phyloP scores from a whole-genome alignment of 2,888 invertebrate species.

The Cantharis rufa region DNA sequence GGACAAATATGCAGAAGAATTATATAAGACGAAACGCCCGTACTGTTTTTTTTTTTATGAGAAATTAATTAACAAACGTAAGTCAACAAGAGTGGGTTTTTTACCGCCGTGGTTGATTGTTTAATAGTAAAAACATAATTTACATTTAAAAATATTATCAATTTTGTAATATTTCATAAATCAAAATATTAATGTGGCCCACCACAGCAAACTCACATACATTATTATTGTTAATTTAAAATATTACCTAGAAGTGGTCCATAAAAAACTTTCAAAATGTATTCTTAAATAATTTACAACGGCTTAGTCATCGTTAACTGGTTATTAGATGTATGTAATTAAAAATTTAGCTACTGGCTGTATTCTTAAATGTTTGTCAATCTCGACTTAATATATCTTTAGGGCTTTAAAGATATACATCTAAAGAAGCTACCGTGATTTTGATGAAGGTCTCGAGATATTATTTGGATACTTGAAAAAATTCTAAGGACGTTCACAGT shows the following conservation, averaged over 20 bases:
- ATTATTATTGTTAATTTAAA: constrained; percentile 9
- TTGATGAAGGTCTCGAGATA: background rate
- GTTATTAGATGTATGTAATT: background rate
- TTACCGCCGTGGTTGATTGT: background rate
- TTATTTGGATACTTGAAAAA: constrained; percentile 8
- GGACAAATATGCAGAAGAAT: too few relatives aligned
- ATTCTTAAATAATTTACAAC: constrained; percentile 18
- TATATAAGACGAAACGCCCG: too few relatives aligned
- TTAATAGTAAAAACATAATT: background rate
- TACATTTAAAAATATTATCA: background rate
- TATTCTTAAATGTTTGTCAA: constrained; percentile 40
- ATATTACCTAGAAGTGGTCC: constrained; percentile 8
- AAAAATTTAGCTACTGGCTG: constrained; percentile 32
- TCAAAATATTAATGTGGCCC: constrained; percentile 10
- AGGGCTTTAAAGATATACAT: constrained; percentile 4
- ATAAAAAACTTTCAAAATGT: constrained; percentile 6
- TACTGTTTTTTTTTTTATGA: background rate
- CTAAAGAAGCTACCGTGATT: constrained; percentile 10
- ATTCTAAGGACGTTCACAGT: constrained; percentile 3
- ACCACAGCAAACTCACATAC: constrained; percentile 3
- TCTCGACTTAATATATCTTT: constrained; percentile 32
- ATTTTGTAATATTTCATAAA: background rate
- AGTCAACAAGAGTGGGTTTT: background rate
- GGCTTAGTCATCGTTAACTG: constrained; percentile 9
- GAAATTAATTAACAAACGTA: background rate